Base-by-base conservation (phyloP, 1,140 invertebrate species). In the Drosophila varians region DNA sequence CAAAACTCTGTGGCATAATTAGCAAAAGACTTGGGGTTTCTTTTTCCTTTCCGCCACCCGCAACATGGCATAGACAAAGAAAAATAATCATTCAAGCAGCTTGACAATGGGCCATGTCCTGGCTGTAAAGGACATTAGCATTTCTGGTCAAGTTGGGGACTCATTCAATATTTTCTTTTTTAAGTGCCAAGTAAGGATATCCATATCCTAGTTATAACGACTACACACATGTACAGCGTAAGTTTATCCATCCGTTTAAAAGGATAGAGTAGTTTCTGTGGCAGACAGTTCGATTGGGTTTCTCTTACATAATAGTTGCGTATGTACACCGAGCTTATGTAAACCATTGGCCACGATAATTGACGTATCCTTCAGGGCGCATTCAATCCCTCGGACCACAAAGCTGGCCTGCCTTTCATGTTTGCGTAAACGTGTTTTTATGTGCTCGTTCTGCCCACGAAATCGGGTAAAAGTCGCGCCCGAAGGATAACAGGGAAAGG, bases 1-100 rank as follows among this genome's bases (percentile, higher is more conserved):
- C 58, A 65, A 74, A 69, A 76, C 71, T 60, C 74, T 79, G 61
- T 51, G 76, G 62, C 62, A 79, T 84, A 84, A 84, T 84, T 84
- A 86, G 80, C 71, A 56, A 66, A 54, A 52, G 57, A 61, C 68
- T 72, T 51, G 43, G 68, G 36, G 54, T 53, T 66, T 66, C 61
- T 71, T 71, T 42, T 14, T 4, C 36, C 51, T 34, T 64, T 71
- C 65, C 66, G 25, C 21, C 43, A 43, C 69, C 40, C 58, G 38
- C 16, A 53, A 61, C 49, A 46, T 18, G 36, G 28, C 46, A 14
- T 18, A 52, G 40, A 58, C 54, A 47, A 36, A 42, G 46, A 53
- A 43, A 65, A 66, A 65, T 53, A 66, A 53, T 66, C 46, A 66
- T 66, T 66, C 62, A 66, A 53, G 60, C 5, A 11, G 45, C 45